A percentile compares a stretch with the other conserved stretches of the same genome.
phyloP scores from a whole-genome alignment of 2,888 invertebrate species.

The Hipparchia semele region DNA sequence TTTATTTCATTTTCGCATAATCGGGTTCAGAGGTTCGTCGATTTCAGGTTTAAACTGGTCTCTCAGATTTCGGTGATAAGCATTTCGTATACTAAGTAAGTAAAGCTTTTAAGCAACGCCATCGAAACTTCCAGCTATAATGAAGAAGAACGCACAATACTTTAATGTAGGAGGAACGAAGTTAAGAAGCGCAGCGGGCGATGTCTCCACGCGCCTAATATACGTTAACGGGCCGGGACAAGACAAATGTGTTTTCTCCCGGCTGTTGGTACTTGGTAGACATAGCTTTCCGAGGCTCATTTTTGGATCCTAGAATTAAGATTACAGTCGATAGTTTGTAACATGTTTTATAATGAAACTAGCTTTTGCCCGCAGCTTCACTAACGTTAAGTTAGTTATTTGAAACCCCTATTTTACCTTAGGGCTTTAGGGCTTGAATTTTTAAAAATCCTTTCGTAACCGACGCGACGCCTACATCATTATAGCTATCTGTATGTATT shows the following conservation, averaged over 20 bases:
- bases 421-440: too few relatives aligned
- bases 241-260: constrained; percentile 83
- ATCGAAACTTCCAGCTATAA: constrained; percentile 37
- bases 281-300: constrained; percentile 40
- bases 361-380: too few relatives aligned
- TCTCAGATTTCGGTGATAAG: not conserved
- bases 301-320: constrained; percentile 53
- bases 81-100: constrained; percentile 2
- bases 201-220: constrained; percentile 74
- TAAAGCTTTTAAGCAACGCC: constrained; percentile 26
- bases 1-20: too few relatives aligned
- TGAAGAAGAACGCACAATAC: constrained; percentile 45
- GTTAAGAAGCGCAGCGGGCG: constrained; percentile 71
- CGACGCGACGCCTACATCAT: too few relatives aligned
- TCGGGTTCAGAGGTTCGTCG: too few relatives aligned
- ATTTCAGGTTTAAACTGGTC: not conserved
- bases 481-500: too few relatives aligned
- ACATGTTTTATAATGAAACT: constrained; percentile 40
- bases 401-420: too few relatives aligned
- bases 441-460: too few relatives aligned
- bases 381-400: too few relatives aligned
- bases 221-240: constrained; percentile 81
- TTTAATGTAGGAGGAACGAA: constrained; percentile 58
- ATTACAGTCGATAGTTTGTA: constrained; percentile 71
- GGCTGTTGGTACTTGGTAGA: constrained; percentile 60